Base-by-base conservation (phyloP, 2,113 vertebrate species). In the Podocnemis expansa region DNA sequence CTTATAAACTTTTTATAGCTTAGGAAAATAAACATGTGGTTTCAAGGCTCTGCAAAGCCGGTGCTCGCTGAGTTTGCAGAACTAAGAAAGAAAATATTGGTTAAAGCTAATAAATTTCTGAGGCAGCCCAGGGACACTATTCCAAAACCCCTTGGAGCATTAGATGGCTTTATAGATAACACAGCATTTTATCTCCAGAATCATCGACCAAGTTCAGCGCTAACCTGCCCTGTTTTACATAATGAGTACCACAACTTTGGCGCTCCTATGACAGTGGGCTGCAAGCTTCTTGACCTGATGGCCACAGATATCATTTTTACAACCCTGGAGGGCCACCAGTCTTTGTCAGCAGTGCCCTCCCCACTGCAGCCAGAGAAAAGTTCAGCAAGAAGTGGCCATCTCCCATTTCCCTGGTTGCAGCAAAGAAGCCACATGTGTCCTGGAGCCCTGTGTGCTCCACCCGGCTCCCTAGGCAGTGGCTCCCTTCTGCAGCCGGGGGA, bases 1-100 rank as follows among this genome's bases (percentile, higher is more conserved):
- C 97, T 97, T 97, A 98, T 98, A 98, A 98, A 98, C 97, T 97
- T 98, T 98, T 98, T 98, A 98, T 98, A 98, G 98, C 97, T 98
- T 97, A 96, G 97, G 97, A 98, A 98, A 98, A 98, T 98, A 98
- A 98, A 98, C 97, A 98, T 98, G 98, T 96, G 98, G 98, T 98
- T 98, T 98, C 91, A 98, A 97, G 96, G 96, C 98, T 98, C 97
- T 96, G 97, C 97, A 98, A 97, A 98, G 96, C 95, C 97, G 89
- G 97, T 92, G 76, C 97, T 96, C 90, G 75, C 96, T 89, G 91
- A 97, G 94, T 97, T 96, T 96, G 95, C 94, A 95, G 96, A 98
- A 92, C 93, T 94, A 97, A 90, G 76, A 97, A 98, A 98, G 95
- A 98, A 98, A 98, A 98, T 98, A 98, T 97, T 97, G 96, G 96